phyloP scores from a whole-genome alignment of 2,113 vertebrate genomes.

The Amblyopsis rosae region DNA sequence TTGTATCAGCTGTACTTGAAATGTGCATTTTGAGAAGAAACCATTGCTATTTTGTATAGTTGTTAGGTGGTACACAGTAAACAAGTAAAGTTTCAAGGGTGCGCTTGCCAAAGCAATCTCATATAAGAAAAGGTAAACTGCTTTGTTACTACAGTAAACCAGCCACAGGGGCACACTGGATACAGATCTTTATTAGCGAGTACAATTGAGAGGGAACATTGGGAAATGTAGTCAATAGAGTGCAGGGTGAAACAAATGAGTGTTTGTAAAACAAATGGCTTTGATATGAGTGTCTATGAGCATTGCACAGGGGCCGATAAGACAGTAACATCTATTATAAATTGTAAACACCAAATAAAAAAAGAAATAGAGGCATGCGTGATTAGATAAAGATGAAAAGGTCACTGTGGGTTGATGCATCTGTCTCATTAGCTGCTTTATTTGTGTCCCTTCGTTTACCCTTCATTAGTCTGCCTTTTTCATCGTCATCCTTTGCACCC shows the following conservation, averaged over 20 bases:
- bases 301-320: conserved; percentile 41
- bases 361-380: conserved; percentile 66
- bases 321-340: conserved; percentile 67
- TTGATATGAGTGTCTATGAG: conserved; percentile 59
- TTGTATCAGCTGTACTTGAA: too few species aligned
- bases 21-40: too few species aligned
- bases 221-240: conserved; percentile 44
- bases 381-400: conserved; percentile 75
- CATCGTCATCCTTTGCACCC: conserved; percentile 30
- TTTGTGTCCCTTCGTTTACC: conserved; percentile 71
- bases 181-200: not conserved
- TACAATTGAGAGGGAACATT: conserved; percentile 16
- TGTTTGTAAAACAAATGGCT: conserved; percentile 65
- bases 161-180: not conserved
- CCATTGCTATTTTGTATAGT: too few species aligned
- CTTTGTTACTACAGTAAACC: too few species aligned
- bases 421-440: conserved; percentile 75
- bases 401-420: conserved; percentile 76
- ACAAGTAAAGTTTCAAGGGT: too few species aligned
- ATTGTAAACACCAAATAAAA: conserved; percentile 74
- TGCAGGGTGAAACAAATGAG: conserved; percentile 60
- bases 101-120: too few species aligned
- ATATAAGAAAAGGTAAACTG: too few species aligned
- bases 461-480: conserved; percentile 70
- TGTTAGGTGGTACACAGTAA: too few species aligned